Evolutionary conservation across 2,797 vertebrate genomes (phyloP).

Genomic region (Carcharodon carcharias): DNA sequence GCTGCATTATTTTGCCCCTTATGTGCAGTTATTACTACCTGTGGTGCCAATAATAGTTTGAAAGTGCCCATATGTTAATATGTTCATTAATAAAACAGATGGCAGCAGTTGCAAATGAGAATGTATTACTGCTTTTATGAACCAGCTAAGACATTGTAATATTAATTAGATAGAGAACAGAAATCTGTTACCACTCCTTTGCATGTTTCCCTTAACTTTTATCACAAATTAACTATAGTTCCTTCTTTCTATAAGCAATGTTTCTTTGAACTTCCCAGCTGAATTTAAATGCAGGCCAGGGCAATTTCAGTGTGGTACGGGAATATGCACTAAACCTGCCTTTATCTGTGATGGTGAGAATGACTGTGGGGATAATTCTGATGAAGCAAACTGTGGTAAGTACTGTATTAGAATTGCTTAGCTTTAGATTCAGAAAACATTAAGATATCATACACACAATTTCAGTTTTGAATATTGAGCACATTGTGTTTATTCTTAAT

Average conservation of each 20-base stretch:
- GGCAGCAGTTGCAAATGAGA: background rate
- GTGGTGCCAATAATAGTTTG: background rate
- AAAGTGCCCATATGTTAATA: background rate
- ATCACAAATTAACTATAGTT: background rate
- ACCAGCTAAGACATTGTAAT: too few species aligned
- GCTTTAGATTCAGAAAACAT: background rate
- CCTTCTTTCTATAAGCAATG: background rate
- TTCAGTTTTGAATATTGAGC: background rate
- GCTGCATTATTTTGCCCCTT: background rate
- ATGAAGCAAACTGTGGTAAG: slow-evolving; percentile 88
- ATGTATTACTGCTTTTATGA: background rate
- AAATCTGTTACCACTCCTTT: background rate
- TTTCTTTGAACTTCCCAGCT: slow-evolving; percentile 56
- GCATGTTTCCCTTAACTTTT: background rate
- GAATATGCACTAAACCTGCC: slow-evolving; percentile 90
- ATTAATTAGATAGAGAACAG: background rate
- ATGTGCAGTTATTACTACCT: background rate
- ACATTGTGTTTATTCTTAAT: slow-evolving; percentile 40
- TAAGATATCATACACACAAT: background rate
- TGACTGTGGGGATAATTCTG: slow-evolving; percentile 89
- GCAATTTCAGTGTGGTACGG: slow-evolving; percentile 93
- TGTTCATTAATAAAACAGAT: background rate
- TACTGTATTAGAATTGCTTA: background rate
- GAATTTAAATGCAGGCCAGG: slow-evolving; percentile 90
- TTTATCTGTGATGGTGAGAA: slow-evolving; percentile 97